Evolutionary conservation across 2,113 vertebrate genomes (phyloP), one percentile per base, ranked within the genome.

Genomic region (Oxyruncus cristatus): DNA sequence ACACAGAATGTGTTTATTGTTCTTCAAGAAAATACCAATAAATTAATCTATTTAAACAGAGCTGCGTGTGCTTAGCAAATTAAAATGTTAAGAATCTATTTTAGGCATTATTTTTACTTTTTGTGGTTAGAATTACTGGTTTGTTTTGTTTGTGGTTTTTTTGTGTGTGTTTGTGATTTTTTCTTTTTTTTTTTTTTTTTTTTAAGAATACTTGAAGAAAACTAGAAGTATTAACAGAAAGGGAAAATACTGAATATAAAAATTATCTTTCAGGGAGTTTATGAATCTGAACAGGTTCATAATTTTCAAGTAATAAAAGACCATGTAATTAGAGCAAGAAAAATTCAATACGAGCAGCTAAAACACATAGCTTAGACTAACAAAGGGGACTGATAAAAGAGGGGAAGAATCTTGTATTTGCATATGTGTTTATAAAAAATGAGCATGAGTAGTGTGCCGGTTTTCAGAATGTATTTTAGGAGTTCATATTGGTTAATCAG

Each of bases 361-460:
- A 82, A 79, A 75, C 9, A 27, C 3, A 20, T 5, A 37, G 8
- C 5, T 37, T n/a, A 65, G 26, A 22, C 5, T 49, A 49, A 42
- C 2, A 79, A 72, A 44, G 1, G 3, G 6, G 37, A 21, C 12
- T 35, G 26, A 37, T 16, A 33, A 63, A 72, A 50, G 4, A 85
- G 27, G 18, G 5, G 6, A 79, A 67, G 8, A 35, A 42, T 81
- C 14, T 63, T 74, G 3, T 30, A 46, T 53, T 65, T 53, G 2
- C 8, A 22, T 14, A 12, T 14, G 1, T 47, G 16, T 75, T 79
- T 71, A 50, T 41, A 14, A 62, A 58, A 52, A 70, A 35, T 6
- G 32, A 62, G 2, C 4, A n/a, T 39, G 3, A 5, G 4, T n/a
- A 42, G 14, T 33, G 3, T 8, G 44, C 1, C 20, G 28, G 14